Evolutionary conservation across 2,888 invertebrate species (phyloP), one percentile per base, ranked within the genome.

Genomic region (Panopea generosa): DNA sequence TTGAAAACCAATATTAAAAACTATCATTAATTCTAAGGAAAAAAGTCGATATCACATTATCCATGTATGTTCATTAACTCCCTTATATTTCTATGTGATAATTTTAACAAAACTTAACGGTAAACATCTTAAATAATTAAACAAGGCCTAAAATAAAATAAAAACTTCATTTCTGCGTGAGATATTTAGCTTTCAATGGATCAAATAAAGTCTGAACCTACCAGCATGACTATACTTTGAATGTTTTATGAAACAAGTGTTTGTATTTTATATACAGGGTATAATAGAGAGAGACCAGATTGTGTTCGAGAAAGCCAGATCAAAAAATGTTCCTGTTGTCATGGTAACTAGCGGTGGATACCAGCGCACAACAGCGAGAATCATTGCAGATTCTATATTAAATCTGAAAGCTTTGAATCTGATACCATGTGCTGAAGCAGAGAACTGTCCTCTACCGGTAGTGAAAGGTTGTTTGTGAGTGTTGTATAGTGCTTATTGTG

Each of bases 291-390:
- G 97, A 52, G 98, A 98, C 91, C 95, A 96, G 92, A 94, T 96
- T 52, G 97, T 98, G 0, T 98, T 97, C 90, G 93, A 94, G 79
- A 94, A 95, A 78, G 96, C 96, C 66, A 81, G 87, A 27, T 79
- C 94, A 6, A 92, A 94, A 20, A 92, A 94, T 33, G 95, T 97
- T 71, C 97, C 97, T 0, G 95, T 97, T 49, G 95, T 96, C 16
- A 97, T 97, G 97, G 92, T 97, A 22, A 96, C 97, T 0, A 97
- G 97, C 87, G 97, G 97, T 0, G 97, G 97, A 0, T 98, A 98
- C 92, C 94, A 96, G 77, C 94, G 95, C 78, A 94, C 94, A 76
- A 96, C 96, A 0, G 97, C 97, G 0, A 93, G 94, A 78, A 95
- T 97, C 81, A 97, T 97, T 68, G 96, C 97, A 0, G 95, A 96